Percentiles rank a stretch among this genome's conserved stretches.
Conservation (phyloP, 2,888 invertebrate species). For the Lasioglossum morio region DNA sequence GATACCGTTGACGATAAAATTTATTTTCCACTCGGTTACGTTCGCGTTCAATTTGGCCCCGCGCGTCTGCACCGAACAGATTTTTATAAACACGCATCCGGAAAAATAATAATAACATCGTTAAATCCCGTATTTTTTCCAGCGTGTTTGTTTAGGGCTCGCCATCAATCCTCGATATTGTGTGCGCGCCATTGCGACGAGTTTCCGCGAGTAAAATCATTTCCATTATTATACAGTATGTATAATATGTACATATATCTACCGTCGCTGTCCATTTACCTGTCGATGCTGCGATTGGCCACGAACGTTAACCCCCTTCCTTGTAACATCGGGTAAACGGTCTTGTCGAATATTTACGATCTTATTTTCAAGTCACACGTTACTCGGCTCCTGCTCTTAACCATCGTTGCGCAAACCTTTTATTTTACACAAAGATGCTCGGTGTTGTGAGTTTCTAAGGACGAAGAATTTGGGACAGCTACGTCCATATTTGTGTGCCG, state of each 20-base stretch:
- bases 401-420: not conserved
- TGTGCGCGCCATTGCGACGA: conserved; percentile 10
- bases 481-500: not conserved
- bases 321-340: no score
- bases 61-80: conserved; percentile 43
- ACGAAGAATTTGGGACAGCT: not conserved
- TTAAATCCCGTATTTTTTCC: conserved; percentile 17
- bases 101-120: conserved; percentile 44
- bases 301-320: no score
- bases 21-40: conserved; percentile 51
- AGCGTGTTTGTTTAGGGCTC: conserved; percentile 33
- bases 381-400: not conserved
- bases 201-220: conserved; percentile 34
- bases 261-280: not conserved
- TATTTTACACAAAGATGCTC: not conserved
- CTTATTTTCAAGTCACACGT: not conserved
- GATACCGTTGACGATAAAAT: conserved; percentile 38
- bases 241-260: not conserved
- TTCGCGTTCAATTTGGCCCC: conserved; percentile 38
- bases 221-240: conserved; percentile 20
- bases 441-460: no score
- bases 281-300: no score
- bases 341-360: no score
- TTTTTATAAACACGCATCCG: conserved; percentile 49
- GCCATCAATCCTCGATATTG: conserved; percentile 25